Percentiles rank a stretch among this genome's conserved stretches.
phyloP scores from a whole-genome alignment of 2,113 vertebrate species.

The Heterotis niloticus region DNA sequence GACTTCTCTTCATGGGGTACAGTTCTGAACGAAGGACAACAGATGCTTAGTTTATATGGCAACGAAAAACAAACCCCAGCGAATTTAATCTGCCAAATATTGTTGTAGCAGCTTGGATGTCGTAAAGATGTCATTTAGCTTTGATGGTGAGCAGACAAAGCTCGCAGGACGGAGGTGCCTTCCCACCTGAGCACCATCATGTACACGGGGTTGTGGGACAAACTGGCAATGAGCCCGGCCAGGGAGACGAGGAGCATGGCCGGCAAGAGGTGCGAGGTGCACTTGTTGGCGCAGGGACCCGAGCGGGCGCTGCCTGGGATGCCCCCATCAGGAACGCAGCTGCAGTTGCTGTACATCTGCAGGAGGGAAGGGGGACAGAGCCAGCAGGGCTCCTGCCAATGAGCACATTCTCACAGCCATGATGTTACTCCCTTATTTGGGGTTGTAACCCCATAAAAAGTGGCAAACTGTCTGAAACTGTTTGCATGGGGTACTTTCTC shows the following conservation, averaged over 20 bases:
- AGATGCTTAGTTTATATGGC: no score
- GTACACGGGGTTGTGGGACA: slow-evolving; percentile 91
- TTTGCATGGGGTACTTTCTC: no score
- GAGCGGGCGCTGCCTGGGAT: slow-evolving; percentile 52
- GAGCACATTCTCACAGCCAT: background rate
- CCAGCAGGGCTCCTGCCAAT: no score
- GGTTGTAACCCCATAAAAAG: no score
- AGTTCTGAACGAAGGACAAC: slow-evolving; percentile 59
- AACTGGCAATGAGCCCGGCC: slow-evolving; percentile 76
- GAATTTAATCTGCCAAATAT: background rate
- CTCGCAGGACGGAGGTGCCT: no score
- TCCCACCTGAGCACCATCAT: slow-evolving; percentile 95
- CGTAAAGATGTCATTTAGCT: background rate
- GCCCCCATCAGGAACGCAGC: slow-evolving; percentile 48
- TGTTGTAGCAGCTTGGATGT: background rate
- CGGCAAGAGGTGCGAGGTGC: slow-evolving; percentile 74
- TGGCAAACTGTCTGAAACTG: no score
- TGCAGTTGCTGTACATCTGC: slow-evolving; percentile 78
- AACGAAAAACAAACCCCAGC: background rate
- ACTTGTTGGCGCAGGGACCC: slow-evolving; percentile 71
- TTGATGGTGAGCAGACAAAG: background rate
- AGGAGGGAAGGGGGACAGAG: background rate
- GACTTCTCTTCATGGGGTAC: slow-evolving; percentile 90
- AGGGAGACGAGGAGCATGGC: slow-evolving; percentile 80
- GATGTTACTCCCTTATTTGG: no score